A percentile compares a stretch with the other conserved stretches of the same genome.
Conservation (phyloP, 2,888 invertebrate species). For the Campopleginae sp. region DNA sequence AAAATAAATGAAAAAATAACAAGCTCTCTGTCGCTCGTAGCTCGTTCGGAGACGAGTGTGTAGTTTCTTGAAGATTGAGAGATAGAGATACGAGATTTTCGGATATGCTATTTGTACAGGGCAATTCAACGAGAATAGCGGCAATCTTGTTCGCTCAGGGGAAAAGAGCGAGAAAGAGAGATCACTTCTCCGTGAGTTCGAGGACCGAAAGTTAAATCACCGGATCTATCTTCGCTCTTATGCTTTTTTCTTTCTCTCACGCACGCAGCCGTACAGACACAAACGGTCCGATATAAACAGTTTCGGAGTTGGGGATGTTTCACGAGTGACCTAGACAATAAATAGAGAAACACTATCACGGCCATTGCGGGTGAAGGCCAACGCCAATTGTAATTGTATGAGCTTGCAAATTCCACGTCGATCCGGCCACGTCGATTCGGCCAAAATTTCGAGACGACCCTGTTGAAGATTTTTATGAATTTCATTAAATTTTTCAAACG, state of each 20-base stretch:
- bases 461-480: neutral
- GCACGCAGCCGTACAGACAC: constrained; percentile 3
- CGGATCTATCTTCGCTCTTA: constrained; percentile 53
- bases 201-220: constrained; percentile 56
- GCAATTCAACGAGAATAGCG: constrained; percentile 30
- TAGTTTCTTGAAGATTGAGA: constrained; percentile 58
- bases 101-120: constrained; percentile 29
- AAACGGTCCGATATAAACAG: constrained; percentile 48
- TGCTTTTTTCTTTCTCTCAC: constrained; percentile 25
- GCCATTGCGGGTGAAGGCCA: constrained; percentile 65
- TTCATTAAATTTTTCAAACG: neutral
- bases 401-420: neutral
- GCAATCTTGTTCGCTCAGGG: neutral
- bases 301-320: constrained; percentile 59
- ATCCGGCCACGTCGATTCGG: neutral
- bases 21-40: constrained; percentile 66
- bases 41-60: constrained; percentile 49
- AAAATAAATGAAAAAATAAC: constrained; percentile 80
- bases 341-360: constrained; percentile 64
- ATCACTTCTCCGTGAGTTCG: constrained; percentile 42
- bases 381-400: constrained; percentile 17
- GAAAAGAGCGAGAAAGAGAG: neutral
- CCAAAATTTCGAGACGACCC: neutral
- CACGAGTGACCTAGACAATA: constrained; percentile 67
- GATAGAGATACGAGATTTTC: constrained; percentile 47